Evolutionary conservation across 2,113 vertebrate genomes (phyloP).

Genomic region (Cinclus mexicanus): DNA sequence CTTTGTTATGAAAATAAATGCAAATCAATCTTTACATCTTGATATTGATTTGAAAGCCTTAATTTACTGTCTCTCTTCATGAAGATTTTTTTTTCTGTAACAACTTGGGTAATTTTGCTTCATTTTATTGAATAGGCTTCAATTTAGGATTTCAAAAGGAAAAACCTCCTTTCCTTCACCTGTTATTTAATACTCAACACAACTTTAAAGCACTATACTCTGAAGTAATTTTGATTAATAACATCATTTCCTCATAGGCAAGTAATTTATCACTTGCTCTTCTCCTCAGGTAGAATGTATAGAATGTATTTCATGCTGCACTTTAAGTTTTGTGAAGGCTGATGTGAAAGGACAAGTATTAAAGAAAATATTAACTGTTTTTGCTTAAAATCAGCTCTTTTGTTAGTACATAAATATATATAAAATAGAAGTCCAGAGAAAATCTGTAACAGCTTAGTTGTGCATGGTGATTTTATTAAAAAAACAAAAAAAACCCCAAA

Average conservation of each 20-base stretch:
- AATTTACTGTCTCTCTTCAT: slow-evolving; percentile 55
- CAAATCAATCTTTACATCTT: slow-evolving; percentile 46
- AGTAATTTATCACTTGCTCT: slow-evolving; percentile 8
- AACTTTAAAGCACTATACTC: neutral
- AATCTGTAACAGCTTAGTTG: neutral
- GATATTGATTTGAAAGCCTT: slow-evolving; percentile 63
- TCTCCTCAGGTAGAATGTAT: neutral
- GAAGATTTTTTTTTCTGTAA: slow-evolving; percentile 31
- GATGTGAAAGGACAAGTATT: neutral
- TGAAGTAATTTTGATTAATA: slow-evolving; percentile 43
- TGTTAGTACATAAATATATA: neutral
- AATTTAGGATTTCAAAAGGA: slow-evolving; percentile 42
- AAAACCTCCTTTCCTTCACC: neutral
- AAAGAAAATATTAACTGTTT: neutral
- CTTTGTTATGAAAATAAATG: slow-evolving; percentile 46
- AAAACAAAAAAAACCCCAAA: neutral
- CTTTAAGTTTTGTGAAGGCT: slow-evolving; percentile 6
- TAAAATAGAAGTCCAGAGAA: neutral
- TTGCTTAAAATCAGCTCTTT: neutral
- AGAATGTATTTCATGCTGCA: neutral
- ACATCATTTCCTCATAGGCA: neutral
- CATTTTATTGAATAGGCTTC: slow-evolving; percentile 52
- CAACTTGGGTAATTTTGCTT: slow-evolving; percentile 50
- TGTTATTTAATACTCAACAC: slow-evolving; percentile 32
- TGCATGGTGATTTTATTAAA: neutral